phyloP scores from a whole-genome alignment of 1,140 invertebrate species.

The Choristoneura fumiferana region DNA sequence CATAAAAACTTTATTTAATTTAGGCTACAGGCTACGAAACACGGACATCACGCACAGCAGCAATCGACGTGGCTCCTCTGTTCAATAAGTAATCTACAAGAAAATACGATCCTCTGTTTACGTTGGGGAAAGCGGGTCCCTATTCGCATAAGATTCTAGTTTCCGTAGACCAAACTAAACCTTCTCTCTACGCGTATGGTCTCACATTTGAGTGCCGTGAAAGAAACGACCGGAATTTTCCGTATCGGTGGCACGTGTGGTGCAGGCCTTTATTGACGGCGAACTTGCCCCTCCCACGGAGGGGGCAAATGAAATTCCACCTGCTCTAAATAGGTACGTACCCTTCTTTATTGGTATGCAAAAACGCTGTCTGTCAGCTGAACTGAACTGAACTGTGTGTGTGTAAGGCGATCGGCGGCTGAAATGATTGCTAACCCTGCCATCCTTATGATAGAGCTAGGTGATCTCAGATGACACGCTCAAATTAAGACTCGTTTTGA shows the following conservation, averaged over 20 bases:
- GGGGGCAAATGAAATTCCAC: slow-evolving; percentile 62
- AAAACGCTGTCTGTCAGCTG: slow-evolving; percentile 35
- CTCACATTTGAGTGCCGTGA: slow-evolving; percentile 19
- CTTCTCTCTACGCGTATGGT: slow-evolving; percentile 26
- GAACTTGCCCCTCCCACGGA: slow-evolving; percentile 46
- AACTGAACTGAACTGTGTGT: background rate
- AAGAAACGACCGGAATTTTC: slow-evolving; percentile 48
- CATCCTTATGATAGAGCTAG: too few species aligned
- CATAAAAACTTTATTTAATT: too few species aligned
- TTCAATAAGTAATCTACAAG: slow-evolving; percentile 40
- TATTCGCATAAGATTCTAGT: slow-evolving; percentile 46
- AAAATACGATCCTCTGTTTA: slow-evolving; percentile 62
- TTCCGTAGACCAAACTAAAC: slow-evolving; percentile 26
- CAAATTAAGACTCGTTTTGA: too few species aligned
- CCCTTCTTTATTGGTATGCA: slow-evolving; percentile 46
- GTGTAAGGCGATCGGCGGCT: too few species aligned
- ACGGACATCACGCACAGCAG: too few species aligned
- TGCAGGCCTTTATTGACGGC: slow-evolving; percentile 63
- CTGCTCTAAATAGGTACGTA: slow-evolving; percentile 56
- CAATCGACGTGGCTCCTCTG: slow-evolving; percentile 10
- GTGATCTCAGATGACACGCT: too few species aligned
- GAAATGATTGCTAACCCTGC: too few species aligned
- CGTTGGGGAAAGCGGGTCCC: slow-evolving; percentile 62
- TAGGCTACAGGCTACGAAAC: too few species aligned
- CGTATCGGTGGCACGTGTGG: slow-evolving; percentile 60